These are phyloP conservation scores for Passer domesticus DNA, from an alignment of 2,113 vertebrate species.

Conservation along the genomic window DNA sequence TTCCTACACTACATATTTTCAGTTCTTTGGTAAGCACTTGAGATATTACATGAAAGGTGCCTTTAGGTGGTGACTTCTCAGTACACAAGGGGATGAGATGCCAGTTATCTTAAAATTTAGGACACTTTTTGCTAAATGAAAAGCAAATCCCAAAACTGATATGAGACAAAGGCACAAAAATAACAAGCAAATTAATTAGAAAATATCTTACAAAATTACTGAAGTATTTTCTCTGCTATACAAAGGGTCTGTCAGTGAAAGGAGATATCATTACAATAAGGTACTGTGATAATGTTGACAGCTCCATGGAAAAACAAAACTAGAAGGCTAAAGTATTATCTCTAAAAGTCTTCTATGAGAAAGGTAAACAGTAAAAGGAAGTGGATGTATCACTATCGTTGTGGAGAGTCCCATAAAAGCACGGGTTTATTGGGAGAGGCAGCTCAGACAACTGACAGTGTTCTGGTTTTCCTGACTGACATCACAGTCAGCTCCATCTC, in stretches of 20 bases:
- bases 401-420: neutral
- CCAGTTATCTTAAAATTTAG: neutral
- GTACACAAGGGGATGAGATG: neutral
- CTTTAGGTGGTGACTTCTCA: neutral
- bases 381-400: neutral
- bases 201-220: neutral
- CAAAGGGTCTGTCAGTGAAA: neutral
- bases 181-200: neutral
- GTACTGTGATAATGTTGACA: neutral
- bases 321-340: neutral
- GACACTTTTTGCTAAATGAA: neutral
- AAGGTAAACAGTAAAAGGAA: neutral
- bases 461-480: neutral
- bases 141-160: neutral
- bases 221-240: neutral
- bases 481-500: neutral
- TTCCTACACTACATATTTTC: neutral
- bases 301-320: neutral
- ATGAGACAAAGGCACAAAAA: neutral
- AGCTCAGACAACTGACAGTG: neutral
- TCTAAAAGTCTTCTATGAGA: neutral
- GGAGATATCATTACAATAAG: neutral
- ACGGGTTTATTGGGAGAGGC: fast-evolving
- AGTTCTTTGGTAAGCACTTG: neutral
- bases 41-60: neutral